phyloP scores from a whole-genome alignment of 2,113 vertebrate species.

The Panurus biarmicus region DNA sequence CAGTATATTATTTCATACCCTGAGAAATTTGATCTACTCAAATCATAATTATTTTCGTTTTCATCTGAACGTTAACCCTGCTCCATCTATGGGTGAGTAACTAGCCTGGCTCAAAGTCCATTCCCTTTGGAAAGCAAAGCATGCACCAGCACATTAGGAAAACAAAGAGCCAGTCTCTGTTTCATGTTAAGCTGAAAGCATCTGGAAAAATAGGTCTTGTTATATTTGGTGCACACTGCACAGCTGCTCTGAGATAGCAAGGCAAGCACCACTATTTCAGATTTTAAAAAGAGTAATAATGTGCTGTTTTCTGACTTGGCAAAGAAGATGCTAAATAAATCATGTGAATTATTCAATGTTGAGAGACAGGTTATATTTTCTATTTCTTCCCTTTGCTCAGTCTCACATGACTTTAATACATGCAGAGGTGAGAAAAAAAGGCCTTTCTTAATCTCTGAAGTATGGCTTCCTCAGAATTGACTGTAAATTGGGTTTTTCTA shows the following conservation, averaged over 20 bases:
- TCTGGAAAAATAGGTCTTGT: background rate
- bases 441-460: background rate
- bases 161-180: constrained; percentile 40
- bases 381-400: constrained; percentile 2
- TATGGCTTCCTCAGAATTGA: background rate
- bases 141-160: background rate
- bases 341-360: constrained; percentile 20
- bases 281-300: background rate
- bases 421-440: background rate
- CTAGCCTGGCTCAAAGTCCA: background rate
- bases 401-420: background rate
- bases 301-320: constrained; percentile 14
- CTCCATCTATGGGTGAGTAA: background rate
- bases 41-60: constrained; percentile 31
- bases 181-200: constrained; percentile 29
- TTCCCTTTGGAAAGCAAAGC: background rate
- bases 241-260: background rate
- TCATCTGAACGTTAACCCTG: constrained; percentile 15
- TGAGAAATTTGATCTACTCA: constrained; percentile 47
- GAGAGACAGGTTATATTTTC: background rate
- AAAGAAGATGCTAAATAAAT: constrained; percentile 40
- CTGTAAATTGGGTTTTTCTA: background rate
- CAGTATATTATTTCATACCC: constrained; percentile 30
- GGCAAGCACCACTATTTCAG: background rate
- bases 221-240: background rate